Base-by-base conservation (phyloP, 2,888 invertebrate species). In the Eurytoma adleriae region DNA sequence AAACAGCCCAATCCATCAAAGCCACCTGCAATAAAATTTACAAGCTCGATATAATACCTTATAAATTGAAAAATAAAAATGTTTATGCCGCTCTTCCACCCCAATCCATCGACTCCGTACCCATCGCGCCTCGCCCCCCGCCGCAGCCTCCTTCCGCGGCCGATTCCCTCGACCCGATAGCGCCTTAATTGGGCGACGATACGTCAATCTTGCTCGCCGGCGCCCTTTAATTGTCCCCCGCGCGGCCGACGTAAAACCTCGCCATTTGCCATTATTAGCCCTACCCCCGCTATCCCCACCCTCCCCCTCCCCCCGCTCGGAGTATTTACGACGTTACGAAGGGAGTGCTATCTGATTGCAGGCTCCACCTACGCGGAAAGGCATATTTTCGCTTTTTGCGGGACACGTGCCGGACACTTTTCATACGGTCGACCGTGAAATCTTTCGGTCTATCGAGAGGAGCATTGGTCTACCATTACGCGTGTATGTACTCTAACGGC, bases 211-310 rank as follows among this genome's bases (percentile, higher is more conserved):
- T 56, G 14, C 56, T 2, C 16, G 14, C 30, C 62, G 50, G 16
- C 27, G 64, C 14, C 48, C 40, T 74, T 74, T 75, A 70, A 79
- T 79, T 79, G 75, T 52, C 66, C 50, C 64, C 5, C 16, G 40
- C n/a, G 40, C 1, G 61, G 14, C 20, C 18, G 27, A 56, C 56
- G 18, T 30, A 52, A 56, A 76, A 54, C 27, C 59, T 12, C 54
- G 52, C 27, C 61, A 81, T 81, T 81, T 81, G 77, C 77, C 74
- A 69, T 81, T 81, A 78, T 81, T 81, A 81, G 70, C 27, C 40
- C 40, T 40, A 40, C 30, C 30, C 30, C 30, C n/a, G n/a, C n/a
- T n/a, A n/a, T n/a, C n/a, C 4, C 3, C 7, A 3, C 40, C 10
- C 10, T 10, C 40, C 40, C 40, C 69, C 64, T 73, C 50, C 5